Conservation (phyloP, 2,888 invertebrate genomes). For the Brachycybe producta region DNA sequence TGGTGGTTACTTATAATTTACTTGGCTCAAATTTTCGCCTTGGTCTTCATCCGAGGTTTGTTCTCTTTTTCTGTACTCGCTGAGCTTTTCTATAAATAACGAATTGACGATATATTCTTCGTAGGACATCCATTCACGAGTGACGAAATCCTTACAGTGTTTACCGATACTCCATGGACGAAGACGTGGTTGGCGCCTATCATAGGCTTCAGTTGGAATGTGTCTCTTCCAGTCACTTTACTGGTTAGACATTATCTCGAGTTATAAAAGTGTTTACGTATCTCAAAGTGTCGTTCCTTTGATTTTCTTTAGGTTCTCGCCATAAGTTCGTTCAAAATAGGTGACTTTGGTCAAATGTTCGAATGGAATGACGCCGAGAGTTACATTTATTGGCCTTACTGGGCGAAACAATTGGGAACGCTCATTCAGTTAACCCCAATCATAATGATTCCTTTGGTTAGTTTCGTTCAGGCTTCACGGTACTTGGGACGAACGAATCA, state of each 20-base stretch:
- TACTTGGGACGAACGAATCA: conserved; percentile 46
- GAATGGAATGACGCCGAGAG: conserved; percentile 38
- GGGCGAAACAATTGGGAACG: conserved; percentile 65
- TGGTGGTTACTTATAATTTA: conserved; percentile 79
- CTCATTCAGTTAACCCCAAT: conserved; percentile 61
- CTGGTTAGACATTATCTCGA: conserved; percentile 45
- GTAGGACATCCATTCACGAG: conserved; percentile 75
- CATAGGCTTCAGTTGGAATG: conserved; percentile 66
- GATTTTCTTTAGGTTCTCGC: conserved; percentile 42
- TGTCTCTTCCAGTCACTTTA: conserved; percentile 64
- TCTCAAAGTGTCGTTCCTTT: background rate
- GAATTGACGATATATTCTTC: conserved; percentile 45
- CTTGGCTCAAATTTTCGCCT: conserved; percentile 37
- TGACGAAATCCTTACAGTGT: conserved; percentile 51
- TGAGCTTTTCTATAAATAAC: background rate
- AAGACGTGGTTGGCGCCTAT: conserved; percentile 23
- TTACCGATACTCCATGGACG: conserved; percentile 40
- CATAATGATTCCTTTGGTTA: conserved; percentile 50
- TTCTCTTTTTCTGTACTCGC: background rate
- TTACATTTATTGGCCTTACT: conserved; percentile 55
- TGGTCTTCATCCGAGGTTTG: conserved; percentile 25
- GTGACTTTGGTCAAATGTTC: conserved; percentile 52
- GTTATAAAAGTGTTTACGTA: background rate
- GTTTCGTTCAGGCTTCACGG: conserved; percentile 47
- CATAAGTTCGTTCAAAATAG: conserved; percentile 56